Base-by-base conservation (phyloP, 2,113 vertebrate genomes). In the Vimba vimba region DNA sequence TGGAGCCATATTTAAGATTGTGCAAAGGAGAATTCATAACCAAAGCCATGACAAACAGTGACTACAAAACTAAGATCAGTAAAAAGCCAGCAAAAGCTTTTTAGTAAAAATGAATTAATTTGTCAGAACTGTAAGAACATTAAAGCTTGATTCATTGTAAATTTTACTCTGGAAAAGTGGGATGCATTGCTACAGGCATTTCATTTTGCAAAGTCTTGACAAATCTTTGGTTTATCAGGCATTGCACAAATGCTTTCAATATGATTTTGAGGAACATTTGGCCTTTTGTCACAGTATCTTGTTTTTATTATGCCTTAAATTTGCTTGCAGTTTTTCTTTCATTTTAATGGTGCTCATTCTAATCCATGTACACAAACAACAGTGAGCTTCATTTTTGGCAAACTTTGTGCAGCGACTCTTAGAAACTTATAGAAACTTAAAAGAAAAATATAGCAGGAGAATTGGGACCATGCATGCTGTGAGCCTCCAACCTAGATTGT, bases 1-100 rank as follows among this genome's bases (percentile, higher is more conserved):
- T 81, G 68, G n/a, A 73, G n/a, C 66, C 12, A 80, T 52, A 76
- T 23, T 62, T 75, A 86, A 30, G 4, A 43, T 52, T 87, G 57
- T 79, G 80, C 33, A 86, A 74, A 83, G 62, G 3, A 85, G 33
- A 86, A 60, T 87, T 64, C 79, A 78, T 87, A 75, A 88, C 88
- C 50, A 91, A 86, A 89, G 74, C 59, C 83, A 85, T 25, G 15
- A 19, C 30, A 89, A 75, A 75, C n/a, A 50, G 23, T 17, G 43
- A 75, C 71, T 25, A 7, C 7, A 75, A 75, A 75, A 23, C 71
- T n/a, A 74, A 12, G 43, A 74, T 74, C 39, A 15, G 2, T 17
- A 4, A 47, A 50, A 73, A 47, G 43, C 71, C 66, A 57, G 71
- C 52, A 12, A 55, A 64, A 80, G 79, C 74, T 75, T 75, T 75